Evolutionary conservation across 1,140 invertebrate genomes (phyloP).

Genomic region (Campoletis sonorensis): DNA sequence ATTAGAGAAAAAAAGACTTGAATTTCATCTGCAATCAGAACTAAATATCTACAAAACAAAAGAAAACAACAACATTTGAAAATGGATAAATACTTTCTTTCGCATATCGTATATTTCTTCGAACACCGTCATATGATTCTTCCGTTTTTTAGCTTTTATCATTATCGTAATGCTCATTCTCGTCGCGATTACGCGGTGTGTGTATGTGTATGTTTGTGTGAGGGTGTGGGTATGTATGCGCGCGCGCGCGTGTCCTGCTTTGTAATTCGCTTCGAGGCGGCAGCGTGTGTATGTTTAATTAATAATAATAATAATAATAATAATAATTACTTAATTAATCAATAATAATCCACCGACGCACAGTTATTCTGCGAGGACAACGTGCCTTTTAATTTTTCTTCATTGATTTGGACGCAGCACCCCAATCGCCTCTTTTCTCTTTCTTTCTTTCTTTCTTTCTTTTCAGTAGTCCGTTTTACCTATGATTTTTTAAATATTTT

Average conservation of each 20-base stretch:
- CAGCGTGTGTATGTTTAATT: constrained; percentile 7
- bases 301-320: too few species aligned
- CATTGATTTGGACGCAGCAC: constrained; percentile 14
- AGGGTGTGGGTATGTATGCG: too few species aligned
- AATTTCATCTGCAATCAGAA: background rate
- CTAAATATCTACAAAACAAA: constrained; percentile 1
- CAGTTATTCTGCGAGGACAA: background rate
- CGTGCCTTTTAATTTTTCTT: background rate
- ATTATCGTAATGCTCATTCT: constrained; percentile 25
- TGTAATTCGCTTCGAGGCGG: constrained; percentile 18
- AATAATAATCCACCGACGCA: constrained; percentile 12
- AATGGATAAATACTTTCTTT: constrained; percentile 41
- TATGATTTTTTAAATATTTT: constrained; percentile 7
- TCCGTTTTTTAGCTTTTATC: constrained; percentile 12
- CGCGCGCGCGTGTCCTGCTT: background rate
- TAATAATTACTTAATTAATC: constrained; percentile 22
- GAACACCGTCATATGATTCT: constrained; percentile 41
- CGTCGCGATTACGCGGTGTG: background rate
- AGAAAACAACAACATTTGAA: constrained; percentile 20
- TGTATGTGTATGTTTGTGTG: constrained; percentile 7
- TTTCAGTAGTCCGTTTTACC: constrained; percentile 26
- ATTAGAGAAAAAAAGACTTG: background rate
- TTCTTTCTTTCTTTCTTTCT: background rate
- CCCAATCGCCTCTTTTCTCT: constrained; percentile 15
- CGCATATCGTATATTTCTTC: constrained; percentile 51